Base-by-base conservation (phyloP, 2,113 vertebrate species). In the Oncorhynchus mykiss region DNA sequence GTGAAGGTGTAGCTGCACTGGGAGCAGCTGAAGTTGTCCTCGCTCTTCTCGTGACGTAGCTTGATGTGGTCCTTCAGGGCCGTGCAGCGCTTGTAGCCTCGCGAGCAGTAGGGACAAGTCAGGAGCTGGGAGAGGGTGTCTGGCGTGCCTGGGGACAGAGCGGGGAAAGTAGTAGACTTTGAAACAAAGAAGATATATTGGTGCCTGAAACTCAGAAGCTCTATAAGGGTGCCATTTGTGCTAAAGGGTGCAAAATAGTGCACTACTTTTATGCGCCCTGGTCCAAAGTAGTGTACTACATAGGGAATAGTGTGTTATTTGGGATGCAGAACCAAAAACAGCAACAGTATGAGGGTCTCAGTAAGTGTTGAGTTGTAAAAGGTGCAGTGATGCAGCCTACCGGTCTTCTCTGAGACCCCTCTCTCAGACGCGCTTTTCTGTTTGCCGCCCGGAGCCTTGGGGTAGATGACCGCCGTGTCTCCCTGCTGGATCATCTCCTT, bases 51-150 rank as follows among this genome's bases (percentile, higher is more conserved):
- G 91, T 99, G 97, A 76, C 97, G 96, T 48, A 97, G 97, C 83
- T 97, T 99, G 62, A 99, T 98, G 93, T 99, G 97, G 75, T 99
- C 98, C 90, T 99, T 99, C 86, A 99, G 91, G 22, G 97, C 98
- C 74, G 98, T 96, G 72, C 97, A 97, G 77, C 97, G 96, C 76
- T 99, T 99, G 93, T 99, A 99, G 78, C 96, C 96, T 73, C 98
- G 93, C 11, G 98, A 96, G 75, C 98, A 99, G 85, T 99, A 99
- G 0, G 98, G 97, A 87, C 98, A 99, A 1, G 96, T 97, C 74
- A 98, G 95, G 82, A 98, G 90, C 8, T 97, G 95, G 59, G 96
- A 96, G 89, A 97, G 96, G 2, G 95, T 93, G 59, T 99, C 96
- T 0, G 96, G 95, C 0, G 97, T 96, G 85, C 97, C 97, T 99